A percentile compares a stretch with the other conserved stretches of the same genome.
Conservation (phyloP, 1,140 invertebrate species). For the Gonioctena quinquepunctata region DNA sequence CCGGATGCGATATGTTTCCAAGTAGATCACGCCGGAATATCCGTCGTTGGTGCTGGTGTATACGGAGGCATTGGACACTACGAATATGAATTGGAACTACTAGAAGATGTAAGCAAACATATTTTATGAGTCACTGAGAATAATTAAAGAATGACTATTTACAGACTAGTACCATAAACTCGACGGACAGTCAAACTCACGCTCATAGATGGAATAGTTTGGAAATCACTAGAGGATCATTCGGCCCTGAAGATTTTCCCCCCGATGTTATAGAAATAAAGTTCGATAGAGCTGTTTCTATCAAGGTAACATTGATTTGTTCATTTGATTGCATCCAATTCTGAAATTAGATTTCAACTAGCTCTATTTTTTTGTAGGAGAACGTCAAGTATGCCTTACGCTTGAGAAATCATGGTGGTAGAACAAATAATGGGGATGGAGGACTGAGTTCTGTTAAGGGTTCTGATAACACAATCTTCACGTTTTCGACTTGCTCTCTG, state of each 20-base stretch:
- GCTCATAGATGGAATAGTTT: constrained; percentile 75
- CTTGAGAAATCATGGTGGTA: constrained; percentile 86
- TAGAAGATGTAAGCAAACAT: constrained; percentile 70
- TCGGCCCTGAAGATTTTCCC: constrained; percentile 76
- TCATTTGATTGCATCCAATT: not conserved
- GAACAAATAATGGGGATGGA: constrained; percentile 91
- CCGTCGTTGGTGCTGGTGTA: constrained; percentile 85
- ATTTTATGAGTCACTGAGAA: not conserved
- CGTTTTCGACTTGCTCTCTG: constrained; percentile 88
- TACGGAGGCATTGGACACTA: constrained; percentile 87
- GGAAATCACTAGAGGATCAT: constrained; percentile 72
- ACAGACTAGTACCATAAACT: constrained; percentile 49
- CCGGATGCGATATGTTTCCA: constrained; percentile 95
- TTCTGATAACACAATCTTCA: constrained; percentile 89
- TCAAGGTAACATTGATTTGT: constrained; percentile 68
- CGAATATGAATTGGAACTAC: constrained; percentile 88
- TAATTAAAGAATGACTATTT: constrained; percentile 34
- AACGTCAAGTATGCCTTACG: constrained; percentile 87
- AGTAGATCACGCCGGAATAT: constrained; percentile 87
- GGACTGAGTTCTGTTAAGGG: constrained; percentile 85
- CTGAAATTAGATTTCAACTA: too few relatives aligned
- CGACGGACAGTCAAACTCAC: constrained; percentile 58
- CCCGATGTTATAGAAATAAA: constrained; percentile 85
- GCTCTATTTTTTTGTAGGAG: constrained; percentile 61
- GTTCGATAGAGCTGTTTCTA: constrained; percentile 84